Conservation (phyloP, 2,888 invertebrate genomes). For the Melieria picta region DNA sequence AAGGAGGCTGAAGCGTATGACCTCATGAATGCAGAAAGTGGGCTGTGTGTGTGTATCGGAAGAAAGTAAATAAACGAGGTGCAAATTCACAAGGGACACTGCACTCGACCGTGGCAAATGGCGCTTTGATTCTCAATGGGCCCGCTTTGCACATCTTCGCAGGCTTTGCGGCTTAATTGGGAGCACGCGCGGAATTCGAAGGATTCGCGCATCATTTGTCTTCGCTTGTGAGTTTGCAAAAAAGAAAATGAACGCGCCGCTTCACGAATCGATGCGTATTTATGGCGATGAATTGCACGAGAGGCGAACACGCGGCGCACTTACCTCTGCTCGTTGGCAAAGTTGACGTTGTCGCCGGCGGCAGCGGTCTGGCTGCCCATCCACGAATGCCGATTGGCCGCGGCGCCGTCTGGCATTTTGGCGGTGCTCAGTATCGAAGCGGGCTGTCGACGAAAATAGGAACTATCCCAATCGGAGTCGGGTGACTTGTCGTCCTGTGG, state of each 20-base stretch:
- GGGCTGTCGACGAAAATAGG: conserved; percentile 83
- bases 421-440: conserved; percentile 77
- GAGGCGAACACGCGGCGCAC: conserved; percentile 17
- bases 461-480: conserved; percentile 80
- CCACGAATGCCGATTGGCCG: conserved; percentile 47
- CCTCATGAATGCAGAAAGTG: too few species aligned
- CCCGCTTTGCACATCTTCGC: too few species aligned
- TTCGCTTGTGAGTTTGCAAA: neutral
- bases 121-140: too few species aligned
- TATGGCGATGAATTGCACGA: neutral
- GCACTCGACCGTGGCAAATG: too few species aligned
- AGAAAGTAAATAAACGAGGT: too few species aligned
- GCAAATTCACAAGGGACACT: too few species aligned
- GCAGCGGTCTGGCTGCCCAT: conserved; percentile 45
- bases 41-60: too few species aligned
- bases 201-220: neutral
- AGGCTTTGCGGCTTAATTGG: too few species aligned
- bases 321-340: conserved; percentile 58
- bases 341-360: conserved; percentile 50
- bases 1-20: too few species aligned
- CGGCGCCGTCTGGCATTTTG: conserved; percentile 40
- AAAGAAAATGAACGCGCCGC: neutral
- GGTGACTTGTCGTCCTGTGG: conserved; percentile 49
- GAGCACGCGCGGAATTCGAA: neutral
- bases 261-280: neutral